Base-by-base conservation (phyloP, 1,140 invertebrate genomes). In the Melitaea cinxia region DNA sequence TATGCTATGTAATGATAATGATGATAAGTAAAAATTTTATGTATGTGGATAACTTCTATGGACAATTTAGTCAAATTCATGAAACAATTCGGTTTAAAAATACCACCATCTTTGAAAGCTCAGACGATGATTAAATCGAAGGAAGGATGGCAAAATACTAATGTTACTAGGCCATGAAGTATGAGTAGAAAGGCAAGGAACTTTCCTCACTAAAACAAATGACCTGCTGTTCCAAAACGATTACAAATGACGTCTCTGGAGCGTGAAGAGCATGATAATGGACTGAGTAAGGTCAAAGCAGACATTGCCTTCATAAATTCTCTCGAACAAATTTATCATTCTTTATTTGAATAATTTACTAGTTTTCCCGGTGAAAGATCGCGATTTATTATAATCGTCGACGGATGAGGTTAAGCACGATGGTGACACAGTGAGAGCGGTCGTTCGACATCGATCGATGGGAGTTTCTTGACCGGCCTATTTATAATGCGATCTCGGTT, bases 401-500 rank as follows among this genome's bases (percentile, higher is more conserved):
- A 33, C 30, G 7, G 30, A 33, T 28, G 26, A 3, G 30, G 30
- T 33, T 33, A n/a, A 47, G 21, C 28, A 57, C n/a, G 42, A 17
- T 37, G 54, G n/a, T 21, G 54, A 57, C 33, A 37, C 39, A 55
- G 37, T 19, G 14, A 55, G 54, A 24, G 54, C 19, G 45, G 35
- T 14, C 24, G 37, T 59, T 52, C 42, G 54, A 47, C 21, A 53
- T 53, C 62, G 54, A 72, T 80, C 76, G 69, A 76, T 76, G 59
- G 42, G 63, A 70, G 76, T 75, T 75, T 68, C 66, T 70, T 78
- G 72, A 80, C 77, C 75, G 72, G 68, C 70, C 68, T 65, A 76
- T 80, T 77, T 80, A 71, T 77, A 79, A 73, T 75, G 73, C 76
- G 65, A 47, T 47, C 72, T 68, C 65, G 67, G 55, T 69, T 75